A percentile compares a stretch with the other conserved stretches of the same genome.
These are phyloP conservation scores for Diadophis punctatus DNA, from an alignment of 2,113 vertebrate genomes.

Conservation along the genomic window DNA sequence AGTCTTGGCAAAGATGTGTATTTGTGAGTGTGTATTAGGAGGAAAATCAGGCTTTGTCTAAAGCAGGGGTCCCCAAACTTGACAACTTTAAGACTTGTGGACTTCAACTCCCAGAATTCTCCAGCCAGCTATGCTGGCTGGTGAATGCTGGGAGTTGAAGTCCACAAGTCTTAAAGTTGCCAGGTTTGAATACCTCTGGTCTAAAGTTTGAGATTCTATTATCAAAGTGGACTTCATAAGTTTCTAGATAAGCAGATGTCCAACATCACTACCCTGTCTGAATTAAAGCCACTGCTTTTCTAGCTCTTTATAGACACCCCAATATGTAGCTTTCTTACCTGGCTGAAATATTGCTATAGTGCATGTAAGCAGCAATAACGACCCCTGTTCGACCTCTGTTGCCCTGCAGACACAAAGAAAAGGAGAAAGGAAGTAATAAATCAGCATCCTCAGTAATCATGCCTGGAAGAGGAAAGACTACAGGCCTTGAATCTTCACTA, in stretches of 20 bases:
- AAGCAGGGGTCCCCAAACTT: too few species aligned
- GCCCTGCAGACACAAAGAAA: constrained; percentile 74
- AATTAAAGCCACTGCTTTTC: neutral
- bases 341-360: constrained; percentile 98
- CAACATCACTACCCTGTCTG: neutral
- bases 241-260: neutral
- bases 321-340: constrained; percentile 72
- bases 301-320: neutral
- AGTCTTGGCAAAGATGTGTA: neutral
- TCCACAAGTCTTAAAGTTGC: too few species aligned
- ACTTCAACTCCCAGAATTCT: too few species aligned
- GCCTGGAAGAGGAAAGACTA: neutral
- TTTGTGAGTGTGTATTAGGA: neutral
- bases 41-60: neutral
- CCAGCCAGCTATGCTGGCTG: too few species aligned
- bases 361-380: constrained; percentile 95
- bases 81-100: too few species aligned
- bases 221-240: neutral
- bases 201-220: neutral
- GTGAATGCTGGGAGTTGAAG: too few species aligned
- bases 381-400: constrained; percentile 92
- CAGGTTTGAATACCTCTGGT: too few species aligned
- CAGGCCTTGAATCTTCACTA: neutral
- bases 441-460: neutral
- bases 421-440: neutral